A percentile compares a stretch with the other conserved stretches of the same genome.
Conservation (phyloP, 92 coral and sea anemone genomes). For the Actinostola sp. region DNA sequence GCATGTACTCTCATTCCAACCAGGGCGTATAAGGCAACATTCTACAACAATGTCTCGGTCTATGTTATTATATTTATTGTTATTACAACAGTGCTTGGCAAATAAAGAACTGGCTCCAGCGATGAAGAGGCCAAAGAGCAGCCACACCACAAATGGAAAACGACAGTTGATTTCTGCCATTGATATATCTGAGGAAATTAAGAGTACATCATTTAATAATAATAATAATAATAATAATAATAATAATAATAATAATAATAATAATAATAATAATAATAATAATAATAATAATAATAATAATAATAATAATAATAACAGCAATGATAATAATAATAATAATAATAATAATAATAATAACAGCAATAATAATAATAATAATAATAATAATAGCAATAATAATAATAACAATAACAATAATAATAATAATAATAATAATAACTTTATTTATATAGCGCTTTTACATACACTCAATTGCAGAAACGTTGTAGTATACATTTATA, state of each 20-base stretch:
- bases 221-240: neutral
- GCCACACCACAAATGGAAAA: no score
- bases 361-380: neutral
- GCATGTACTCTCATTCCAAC: neutral
- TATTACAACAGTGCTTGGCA: no score
- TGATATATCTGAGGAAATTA: neutral
- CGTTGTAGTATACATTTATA: no score
- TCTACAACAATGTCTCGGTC: neutral
- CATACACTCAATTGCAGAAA: no score
- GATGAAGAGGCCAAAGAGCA: no score
- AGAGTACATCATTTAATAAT: no score
- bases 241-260: neutral
- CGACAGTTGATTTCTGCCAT: neutral
- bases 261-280: slow-evolving; percentile 1
- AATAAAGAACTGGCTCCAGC: no score
- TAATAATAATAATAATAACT: neutral
- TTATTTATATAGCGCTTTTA: no score
- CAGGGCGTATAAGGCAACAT: neutral
- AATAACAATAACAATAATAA: neutral
- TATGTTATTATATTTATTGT: neutral
- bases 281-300: slow-evolving; percentile 1
- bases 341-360: neutral
- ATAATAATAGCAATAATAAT: neutral
- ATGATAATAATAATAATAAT: neutral
- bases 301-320: neutral